Evolutionary conservation across 2,113 vertebrate species (phyloP).

Genomic region (Myrmophylax atrothorax): DNA sequence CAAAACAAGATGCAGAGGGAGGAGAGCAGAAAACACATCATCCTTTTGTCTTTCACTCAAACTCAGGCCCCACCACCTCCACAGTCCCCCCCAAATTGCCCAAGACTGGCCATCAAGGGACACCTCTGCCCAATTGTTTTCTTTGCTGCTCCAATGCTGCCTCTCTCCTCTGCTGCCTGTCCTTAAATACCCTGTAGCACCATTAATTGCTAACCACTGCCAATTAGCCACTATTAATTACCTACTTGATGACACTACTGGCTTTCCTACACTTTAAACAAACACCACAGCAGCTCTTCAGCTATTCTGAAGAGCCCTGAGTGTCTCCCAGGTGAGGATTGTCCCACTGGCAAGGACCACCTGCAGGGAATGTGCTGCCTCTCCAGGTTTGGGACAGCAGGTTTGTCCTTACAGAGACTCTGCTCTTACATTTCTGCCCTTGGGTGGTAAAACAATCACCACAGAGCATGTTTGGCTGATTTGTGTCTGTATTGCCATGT

Average conservation of each 20-base stretch:
- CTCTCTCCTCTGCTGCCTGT: background rate
- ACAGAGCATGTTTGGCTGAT: background rate
- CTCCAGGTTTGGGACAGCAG: background rate
- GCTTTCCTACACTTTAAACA: background rate
- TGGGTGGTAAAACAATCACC: background rate
- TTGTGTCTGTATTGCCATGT: background rate
- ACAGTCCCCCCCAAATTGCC: background rate
- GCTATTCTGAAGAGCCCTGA: background rate
- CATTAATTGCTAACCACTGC: background rate
- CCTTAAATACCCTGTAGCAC: background rate
- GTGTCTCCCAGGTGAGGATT: background rate
- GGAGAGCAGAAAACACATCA: background rate
- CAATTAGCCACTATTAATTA: background rate
- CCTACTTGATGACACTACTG: background rate
- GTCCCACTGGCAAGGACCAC: rapidly evolving
- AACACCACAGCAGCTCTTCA: background rate
- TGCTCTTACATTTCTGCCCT: background rate
- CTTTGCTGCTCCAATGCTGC: background rate
- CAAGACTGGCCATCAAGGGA: background rate
- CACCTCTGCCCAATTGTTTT: background rate
- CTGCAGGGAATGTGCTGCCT: background rate
- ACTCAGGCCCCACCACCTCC: background rate
- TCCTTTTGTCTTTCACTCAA: background rate
- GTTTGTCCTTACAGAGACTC: background rate
- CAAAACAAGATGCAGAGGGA: background rate